Conservation (phyloP, 2,113 vertebrate genomes). For the Climacteris rufus region DNA sequence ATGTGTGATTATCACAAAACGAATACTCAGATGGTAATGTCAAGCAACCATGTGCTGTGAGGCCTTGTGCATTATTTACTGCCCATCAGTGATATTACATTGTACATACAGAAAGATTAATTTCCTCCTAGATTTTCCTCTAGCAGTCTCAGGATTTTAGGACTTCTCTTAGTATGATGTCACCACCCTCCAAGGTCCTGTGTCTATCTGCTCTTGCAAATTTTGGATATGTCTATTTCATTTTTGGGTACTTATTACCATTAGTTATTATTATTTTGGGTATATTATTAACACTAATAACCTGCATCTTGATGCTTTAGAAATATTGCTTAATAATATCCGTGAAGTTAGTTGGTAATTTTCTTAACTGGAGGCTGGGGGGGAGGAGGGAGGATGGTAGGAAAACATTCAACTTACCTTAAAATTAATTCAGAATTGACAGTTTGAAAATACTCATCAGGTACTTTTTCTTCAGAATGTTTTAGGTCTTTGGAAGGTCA, state of each 20-base stretch:
- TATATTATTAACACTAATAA: not conserved
- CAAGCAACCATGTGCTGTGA: not conserved
- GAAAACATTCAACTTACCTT: not conserved
- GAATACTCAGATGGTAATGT: not conserved
- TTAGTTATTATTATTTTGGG: too few relatives aligned
- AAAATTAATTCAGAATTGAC: not conserved
- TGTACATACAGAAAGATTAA: not conserved
- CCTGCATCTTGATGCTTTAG: not conserved
- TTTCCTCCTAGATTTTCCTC: not conserved
- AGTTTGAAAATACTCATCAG: not conserved
- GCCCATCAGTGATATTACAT: not conserved
- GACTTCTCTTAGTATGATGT: not conserved
- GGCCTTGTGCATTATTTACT: not conserved
- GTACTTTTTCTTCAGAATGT: not conserved
- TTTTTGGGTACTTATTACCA: not conserved
- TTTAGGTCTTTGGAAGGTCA: not conserved
- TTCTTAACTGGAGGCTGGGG: not conserved
- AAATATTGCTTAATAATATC: not conserved
- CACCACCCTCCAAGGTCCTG: not conserved
- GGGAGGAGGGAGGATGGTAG: fast-evolving
- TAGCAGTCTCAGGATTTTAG: not conserved
- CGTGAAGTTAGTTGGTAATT: not conserved
- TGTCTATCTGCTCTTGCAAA: not conserved
- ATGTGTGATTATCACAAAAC: not conserved
- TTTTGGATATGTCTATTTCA: not conserved